A percentile compares a stretch with the other conserved stretches of the same genome.
phyloP scores from a whole-genome alignment of 2,888 invertebrate genomes.

The Philaethria dido region DNA sequence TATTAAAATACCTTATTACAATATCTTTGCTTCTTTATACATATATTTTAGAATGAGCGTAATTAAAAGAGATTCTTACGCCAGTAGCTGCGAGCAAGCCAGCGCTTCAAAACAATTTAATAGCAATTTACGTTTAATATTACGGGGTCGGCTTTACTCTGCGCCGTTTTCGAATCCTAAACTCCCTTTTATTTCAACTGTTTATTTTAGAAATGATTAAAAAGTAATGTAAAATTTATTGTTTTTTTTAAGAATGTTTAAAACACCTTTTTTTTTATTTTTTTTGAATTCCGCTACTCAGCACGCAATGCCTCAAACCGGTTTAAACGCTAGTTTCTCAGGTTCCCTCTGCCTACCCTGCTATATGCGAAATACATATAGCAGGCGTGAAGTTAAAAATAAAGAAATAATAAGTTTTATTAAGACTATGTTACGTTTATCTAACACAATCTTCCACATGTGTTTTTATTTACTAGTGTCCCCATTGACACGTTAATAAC shows the following conservation, averaged over 20 bases:
- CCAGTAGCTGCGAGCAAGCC: background rate
- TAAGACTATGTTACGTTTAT: no score
- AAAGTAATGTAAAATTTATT: background rate
- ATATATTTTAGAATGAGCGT: background rate
- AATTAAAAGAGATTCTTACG: background rate
- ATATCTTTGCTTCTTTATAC: background rate
- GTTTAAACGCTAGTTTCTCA: no score
- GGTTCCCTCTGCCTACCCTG: no score
- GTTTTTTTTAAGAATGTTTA: background rate
- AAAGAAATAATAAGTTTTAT: no score
- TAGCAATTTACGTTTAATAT: slow-evolving; percentile 27
- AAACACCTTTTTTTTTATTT: no score
- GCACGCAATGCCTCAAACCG: no score
- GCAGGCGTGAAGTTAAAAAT: no score
- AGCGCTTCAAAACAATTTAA: slow-evolving; percentile 21
- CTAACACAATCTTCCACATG: no score
- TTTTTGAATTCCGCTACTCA: no score
- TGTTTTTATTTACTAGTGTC: no score
- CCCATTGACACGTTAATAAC: no score
- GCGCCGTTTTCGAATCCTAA: slow-evolving; percentile 11
- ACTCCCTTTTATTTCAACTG: background rate
- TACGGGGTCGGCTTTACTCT: background rate
- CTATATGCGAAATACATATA: no score
- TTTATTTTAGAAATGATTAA: slow-evolving; percentile 3
- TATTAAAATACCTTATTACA: background rate